Conservation (phyloP, 1,140 invertebrate genomes). For the Bombyx mandarina region DNA sequence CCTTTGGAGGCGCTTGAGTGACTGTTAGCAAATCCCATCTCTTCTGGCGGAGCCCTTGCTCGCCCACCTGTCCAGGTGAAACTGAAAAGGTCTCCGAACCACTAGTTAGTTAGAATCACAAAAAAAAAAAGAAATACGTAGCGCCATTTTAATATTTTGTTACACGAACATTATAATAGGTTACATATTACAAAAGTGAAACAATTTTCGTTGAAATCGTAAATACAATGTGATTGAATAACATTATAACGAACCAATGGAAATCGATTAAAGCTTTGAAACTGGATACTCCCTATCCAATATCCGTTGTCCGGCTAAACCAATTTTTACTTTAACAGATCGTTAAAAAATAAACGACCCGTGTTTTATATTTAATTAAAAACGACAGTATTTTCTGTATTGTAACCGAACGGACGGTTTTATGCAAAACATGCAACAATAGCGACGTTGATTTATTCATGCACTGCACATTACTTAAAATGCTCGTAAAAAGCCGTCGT, state of each 20-base stretch:
- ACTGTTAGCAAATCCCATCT: no score
- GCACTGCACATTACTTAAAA: constrained; percentile 18
- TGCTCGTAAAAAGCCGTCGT: constrained; percentile 31
- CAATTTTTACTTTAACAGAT: constrained; percentile 19
- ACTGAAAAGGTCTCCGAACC: no score
- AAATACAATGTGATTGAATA: no score
- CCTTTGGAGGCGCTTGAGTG: no score
- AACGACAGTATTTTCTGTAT: constrained; percentile 13
- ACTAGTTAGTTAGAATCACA: no score
- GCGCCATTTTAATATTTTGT: no score
- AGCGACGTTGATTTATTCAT: constrained; percentile 36
- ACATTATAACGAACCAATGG: not conserved
- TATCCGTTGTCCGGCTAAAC: constrained; percentile 11
- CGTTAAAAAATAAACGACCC: constrained; percentile 22
- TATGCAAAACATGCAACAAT: constrained; percentile 45
- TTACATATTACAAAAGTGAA: no score
- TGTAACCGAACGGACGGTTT: constrained; percentile 7
- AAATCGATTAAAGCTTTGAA: constrained; percentile 21
- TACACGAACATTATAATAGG: no score
- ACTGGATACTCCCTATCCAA: constrained; percentile 22
- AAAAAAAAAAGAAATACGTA: no score
- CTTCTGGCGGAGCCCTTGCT: no score
- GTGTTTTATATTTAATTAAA: constrained; percentile 36
- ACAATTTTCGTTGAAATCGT: no score
- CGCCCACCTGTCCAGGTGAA: no score